These are phyloP conservation scores for Diorhabda sublineata DNA, from an alignment of 1,140 invertebrate genomes.

Conservation along the genomic window DNA sequence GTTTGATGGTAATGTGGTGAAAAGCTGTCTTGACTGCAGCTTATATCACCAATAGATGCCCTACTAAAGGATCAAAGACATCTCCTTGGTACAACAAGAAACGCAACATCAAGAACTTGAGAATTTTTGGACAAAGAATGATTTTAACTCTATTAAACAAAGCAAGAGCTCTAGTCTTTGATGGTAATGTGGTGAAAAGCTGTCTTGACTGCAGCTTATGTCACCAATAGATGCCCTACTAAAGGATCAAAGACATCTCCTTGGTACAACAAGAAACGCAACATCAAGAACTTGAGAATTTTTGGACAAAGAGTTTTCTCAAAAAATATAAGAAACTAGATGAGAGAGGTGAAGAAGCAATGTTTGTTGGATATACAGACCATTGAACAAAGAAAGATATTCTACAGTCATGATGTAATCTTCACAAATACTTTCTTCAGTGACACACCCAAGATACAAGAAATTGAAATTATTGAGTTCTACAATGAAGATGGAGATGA, in stretches of 20 bases:
- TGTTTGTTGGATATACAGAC: too few species aligned
- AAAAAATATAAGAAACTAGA: too few species aligned
- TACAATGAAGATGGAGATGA: not conserved
- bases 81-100: not conserved
- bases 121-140: not conserved
- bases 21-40: slow-evolving; percentile 42
- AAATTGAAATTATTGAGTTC: not conserved
- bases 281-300: not conserved
- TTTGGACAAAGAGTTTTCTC: not conserved
- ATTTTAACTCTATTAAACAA: slow-evolving; percentile 24
- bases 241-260: not conserved
- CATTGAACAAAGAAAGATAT: too few species aligned
- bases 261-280: not conserved
- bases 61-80: not conserved
- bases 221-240: slow-evolving; percentile 42
- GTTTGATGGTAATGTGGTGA: slow-evolving; percentile 38
- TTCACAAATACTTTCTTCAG: too few species aligned
- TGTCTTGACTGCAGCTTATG: slow-evolving; percentile 40
- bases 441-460: too few species aligned
- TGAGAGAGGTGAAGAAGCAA: too few species aligned
- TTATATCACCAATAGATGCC: slow-evolving; percentile 44
- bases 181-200: slow-evolving; percentile 41
- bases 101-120: not conserved
- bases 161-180: slow-evolving; percentile 41
- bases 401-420: too few species aligned